These are phyloP conservation scores for Heliothis virescens DNA, from an alignment of 1,140 invertebrate genomes.

Conservation along the genomic window DNA sequence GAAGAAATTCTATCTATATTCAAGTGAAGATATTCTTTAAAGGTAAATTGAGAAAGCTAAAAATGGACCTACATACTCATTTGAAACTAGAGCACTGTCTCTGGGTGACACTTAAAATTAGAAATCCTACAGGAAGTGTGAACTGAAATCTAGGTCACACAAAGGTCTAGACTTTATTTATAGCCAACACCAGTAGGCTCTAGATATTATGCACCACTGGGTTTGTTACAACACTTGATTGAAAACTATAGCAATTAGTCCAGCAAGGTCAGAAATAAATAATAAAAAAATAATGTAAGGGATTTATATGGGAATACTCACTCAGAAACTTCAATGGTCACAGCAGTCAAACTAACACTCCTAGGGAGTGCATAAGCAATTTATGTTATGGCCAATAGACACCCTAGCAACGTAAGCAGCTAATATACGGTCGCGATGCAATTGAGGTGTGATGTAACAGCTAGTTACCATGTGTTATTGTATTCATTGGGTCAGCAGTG, in stretches of 20 bases:
- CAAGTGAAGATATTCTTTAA: conserved; percentile 11
- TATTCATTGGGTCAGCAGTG: conserved; percentile 81
- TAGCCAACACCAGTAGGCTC: conserved; percentile 47
- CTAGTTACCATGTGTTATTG: conserved; percentile 81
- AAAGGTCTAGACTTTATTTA: conserved; percentile 70
- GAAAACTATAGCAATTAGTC: conserved; percentile 23
- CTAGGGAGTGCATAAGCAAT: conserved; percentile 40
- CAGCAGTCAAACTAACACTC: not conserved
- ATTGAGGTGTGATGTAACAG: conserved; percentile 79
- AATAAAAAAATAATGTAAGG: not conserved
- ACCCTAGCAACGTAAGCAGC: conserved; percentile 72
- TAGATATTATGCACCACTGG: conserved; percentile 17
- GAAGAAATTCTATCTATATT: not conserved
- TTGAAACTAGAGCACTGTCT: conserved; percentile 63
- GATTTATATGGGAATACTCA: conserved; percentile 18
- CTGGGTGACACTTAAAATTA: conserved; percentile 68
- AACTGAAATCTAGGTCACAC: conserved; percentile 70
- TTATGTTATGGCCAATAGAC: conserved; percentile 67
- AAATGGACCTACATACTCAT: conserved; percentile 37
- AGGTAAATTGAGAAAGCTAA: conserved; percentile 32
- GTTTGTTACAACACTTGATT: conserved; percentile 25
- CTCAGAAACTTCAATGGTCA: conserved; percentile 4
- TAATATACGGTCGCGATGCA: conserved; percentile 67
- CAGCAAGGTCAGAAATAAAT: conserved; percentile 40
- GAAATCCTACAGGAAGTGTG: conserved; percentile 70